Percentiles rank a stretch among this genome's conserved stretches.
Evolutionary conservation across 2,113 vertebrate species (phyloP).

Genomic region (Tetrax tetrax): DNA sequence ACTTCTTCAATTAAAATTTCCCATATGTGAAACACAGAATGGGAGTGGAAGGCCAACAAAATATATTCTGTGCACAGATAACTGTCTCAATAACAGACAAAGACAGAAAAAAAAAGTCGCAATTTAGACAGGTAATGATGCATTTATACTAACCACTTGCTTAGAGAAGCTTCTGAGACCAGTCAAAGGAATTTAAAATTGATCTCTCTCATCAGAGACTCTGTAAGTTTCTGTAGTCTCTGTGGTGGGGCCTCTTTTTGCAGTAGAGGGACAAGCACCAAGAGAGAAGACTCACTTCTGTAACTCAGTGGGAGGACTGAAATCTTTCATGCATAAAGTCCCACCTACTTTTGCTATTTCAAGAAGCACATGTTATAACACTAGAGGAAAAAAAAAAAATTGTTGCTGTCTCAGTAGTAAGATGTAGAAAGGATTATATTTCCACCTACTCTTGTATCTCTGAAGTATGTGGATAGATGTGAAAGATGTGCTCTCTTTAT

Average conservation of each 20-base stretch:
- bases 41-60: neutral
- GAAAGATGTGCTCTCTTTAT: neutral
- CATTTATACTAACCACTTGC: neutral
- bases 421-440: neutral
- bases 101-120: neutral
- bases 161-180: neutral
- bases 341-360: neutral
- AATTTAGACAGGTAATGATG: neutral
- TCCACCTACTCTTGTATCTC: neutral
- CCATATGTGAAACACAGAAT: neutral
- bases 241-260: neutral
- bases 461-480: neutral
- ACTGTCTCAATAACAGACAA: neutral
- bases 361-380: fast-evolving
- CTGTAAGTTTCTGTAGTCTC: neutral
- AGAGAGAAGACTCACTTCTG: neutral
- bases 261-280: neutral
- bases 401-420: neutral
- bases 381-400: neutral
- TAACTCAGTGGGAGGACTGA: neutral
- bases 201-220: neutral
- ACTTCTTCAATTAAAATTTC: neutral
- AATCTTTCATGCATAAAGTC: neutral
- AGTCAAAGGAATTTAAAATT: neutral
- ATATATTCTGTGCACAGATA: neutral